Percentiles rank a stretch among this genome's conserved stretches.
These are phyloP conservation scores for Aurelia aurita complex sp. Pacific DNA, from an alignment of 30 jellyfish, hydroid and myxozoan genomes.

Conservation along the genomic window DNA sequence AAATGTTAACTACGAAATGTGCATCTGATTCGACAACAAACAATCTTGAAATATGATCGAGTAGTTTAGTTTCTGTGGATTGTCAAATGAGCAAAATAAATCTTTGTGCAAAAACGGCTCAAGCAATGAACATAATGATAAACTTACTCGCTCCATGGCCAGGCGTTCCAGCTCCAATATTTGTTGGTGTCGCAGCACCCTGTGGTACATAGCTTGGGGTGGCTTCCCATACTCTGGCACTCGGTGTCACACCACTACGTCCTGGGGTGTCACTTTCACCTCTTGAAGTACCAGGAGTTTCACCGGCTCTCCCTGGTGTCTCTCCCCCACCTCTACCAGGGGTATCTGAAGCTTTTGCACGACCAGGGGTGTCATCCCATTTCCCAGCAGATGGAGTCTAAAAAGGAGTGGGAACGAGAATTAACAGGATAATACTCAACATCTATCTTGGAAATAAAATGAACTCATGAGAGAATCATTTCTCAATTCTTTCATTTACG, in stretches of 20 bases:
- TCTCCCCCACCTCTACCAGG: slow-evolving; percentile 93
- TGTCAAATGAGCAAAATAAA: no score
- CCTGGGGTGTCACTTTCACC: slow-evolving; percentile 98
- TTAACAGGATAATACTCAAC: no score
- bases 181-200: slow-evolving; percentile 97
- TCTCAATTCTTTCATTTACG: no score
- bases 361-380: slow-evolving; percentile 99
- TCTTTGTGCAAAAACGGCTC: no score
- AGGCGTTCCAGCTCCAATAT: slow-evolving; percentile 88
- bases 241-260: slow-evolving; percentile 97
- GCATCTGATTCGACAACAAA: no score
- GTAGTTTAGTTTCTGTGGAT: no score
- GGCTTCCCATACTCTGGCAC: slow-evolving; percentile 96
- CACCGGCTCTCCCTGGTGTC: slow-evolving; percentile 92
- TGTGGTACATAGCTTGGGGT: slow-evolving; percentile 97
- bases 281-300: slow-evolving; percentile 85
- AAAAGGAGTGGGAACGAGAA: not conserved
- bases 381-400: slow-evolving; percentile 93
- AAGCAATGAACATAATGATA: no score
- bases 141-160: slow-evolving; percentile 94
- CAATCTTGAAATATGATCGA: no score
- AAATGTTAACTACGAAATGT: no score
- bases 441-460: no score
- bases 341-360: slow-evolving; percentile 84
- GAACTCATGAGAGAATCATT: no score